Conservation (phyloP, 2,113 vertebrate genomes). For the Albula goreensis region DNA sequence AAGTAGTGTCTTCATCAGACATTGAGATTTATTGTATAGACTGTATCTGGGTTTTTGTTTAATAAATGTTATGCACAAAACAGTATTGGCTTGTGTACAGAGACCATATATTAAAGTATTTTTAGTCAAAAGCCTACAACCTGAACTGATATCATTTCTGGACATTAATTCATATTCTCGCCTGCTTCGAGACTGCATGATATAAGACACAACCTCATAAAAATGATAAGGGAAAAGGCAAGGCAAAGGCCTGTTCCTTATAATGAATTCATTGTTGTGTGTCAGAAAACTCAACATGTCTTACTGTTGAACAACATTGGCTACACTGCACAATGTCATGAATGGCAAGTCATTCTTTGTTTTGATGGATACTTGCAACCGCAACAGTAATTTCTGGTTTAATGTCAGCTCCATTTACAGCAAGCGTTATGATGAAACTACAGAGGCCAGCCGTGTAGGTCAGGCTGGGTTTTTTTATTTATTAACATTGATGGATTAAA, state of each 20-base stretch:
- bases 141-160: slow-evolving; percentile 44
- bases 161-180: slow-evolving; percentile 47
- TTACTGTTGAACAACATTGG: slow-evolving; percentile 36
- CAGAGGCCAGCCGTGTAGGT: slow-evolving; percentile 11
- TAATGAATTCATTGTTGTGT: slow-evolving; percentile 48
- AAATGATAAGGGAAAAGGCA: slow-evolving; percentile 48
- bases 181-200: slow-evolving; percentile 43
- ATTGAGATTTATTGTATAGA: slow-evolving; percentile 6
- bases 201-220: slow-evolving; percentile 44
- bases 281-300: slow-evolving; percentile 38
- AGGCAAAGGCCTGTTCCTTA: slow-evolving; percentile 44
- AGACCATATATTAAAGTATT: slow-evolving; percentile 43
- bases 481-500: slow-evolving; percentile 65
- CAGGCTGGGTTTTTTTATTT: slow-evolving; percentile 6
- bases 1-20: slow-evolving; percentile 17
- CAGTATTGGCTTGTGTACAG: background rate
- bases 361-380: slow-evolving; percentile 39
- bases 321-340: slow-evolving; percentile 25
- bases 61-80: slow-evolving; percentile 6
- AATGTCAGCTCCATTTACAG: slow-evolving; percentile 39
- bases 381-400: slow-evolving; percentile 27
- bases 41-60: slow-evolving; percentile 12
- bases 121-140: slow-evolving; percentile 46
- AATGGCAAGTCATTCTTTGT: slow-evolving; percentile 28
- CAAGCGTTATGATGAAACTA: slow-evolving; percentile 37